Evolutionary conservation across 2,888 invertebrate genomes (phyloP).

Genomic region (Lithophane semibrunnea): DNA sequence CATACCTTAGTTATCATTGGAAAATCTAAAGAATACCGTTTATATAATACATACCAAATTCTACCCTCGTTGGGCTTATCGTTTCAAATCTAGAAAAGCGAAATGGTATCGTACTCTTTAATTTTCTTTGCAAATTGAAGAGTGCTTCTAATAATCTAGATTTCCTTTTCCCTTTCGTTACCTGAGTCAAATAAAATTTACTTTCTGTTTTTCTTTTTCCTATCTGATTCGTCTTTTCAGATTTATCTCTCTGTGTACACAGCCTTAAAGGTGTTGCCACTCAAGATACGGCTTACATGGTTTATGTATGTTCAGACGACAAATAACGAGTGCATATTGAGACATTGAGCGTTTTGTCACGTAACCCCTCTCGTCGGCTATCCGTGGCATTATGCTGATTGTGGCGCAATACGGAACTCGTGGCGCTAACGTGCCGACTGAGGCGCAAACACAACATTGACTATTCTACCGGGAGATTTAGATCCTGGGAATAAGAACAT

Average conservation of each 20-base stretch:
- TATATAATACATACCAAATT: conserved; percentile 46
- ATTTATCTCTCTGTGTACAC: not conserved
- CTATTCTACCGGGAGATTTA: conserved; percentile 25
- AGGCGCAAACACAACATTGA: conserved; percentile 26
- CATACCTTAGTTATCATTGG: conserved; percentile 21
- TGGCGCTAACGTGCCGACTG: conserved; percentile 61
- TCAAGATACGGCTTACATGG: conserved; percentile 23
- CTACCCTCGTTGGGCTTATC: conserved; percentile 46
- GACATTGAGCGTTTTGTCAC: conserved; percentile 79
- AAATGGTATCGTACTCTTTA: conserved; percentile 33
- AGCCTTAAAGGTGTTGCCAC: conserved; percentile 11
- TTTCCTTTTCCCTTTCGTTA: not conserved
- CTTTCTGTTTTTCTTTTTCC: no score
- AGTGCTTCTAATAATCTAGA: conserved; percentile 36
- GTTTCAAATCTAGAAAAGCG: conserved; percentile 34
- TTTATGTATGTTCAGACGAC: conserved; percentile 47
- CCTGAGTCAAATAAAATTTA: no score
- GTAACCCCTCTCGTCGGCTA: conserved; percentile 78
- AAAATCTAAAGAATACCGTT: conserved; percentile 36
- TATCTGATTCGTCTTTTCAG: not conserved
- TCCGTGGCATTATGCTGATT: conserved; percentile 83
- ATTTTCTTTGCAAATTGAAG: conserved; percentile 48
- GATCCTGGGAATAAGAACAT: conserved; percentile 8
- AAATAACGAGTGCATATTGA: conserved; percentile 76
- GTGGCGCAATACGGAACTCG: conserved; percentile 71